These are phyloP conservation scores for Drosophila aff. DNA, from an alignment of 1,140 invertebrate genomes.

Conservation along the genomic window DNA sequence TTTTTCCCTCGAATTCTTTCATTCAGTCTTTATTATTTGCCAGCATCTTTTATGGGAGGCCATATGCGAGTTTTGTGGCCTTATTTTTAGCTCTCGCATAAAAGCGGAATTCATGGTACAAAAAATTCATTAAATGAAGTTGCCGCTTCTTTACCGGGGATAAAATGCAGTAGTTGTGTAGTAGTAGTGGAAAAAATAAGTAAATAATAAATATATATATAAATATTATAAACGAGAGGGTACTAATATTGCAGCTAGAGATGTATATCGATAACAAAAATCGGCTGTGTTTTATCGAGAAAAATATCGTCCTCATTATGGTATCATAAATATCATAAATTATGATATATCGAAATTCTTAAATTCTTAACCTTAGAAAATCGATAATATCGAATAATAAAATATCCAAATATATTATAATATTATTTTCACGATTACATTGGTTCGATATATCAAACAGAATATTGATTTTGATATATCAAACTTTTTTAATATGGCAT, in stretches of 20 bases:
- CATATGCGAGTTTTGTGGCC: constrained; percentile 28
- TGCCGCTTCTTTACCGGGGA: not conserved
- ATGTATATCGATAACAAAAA: not conserved
- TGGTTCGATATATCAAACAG: not conserved
- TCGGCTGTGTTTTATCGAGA: not conserved
- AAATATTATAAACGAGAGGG: not conserved
- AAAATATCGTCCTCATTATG: not conserved
- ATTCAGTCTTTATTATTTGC: constrained; percentile 37
- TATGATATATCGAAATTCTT: not conserved
- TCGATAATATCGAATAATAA: not conserved
- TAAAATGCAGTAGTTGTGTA: not conserved
- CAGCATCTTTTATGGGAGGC: constrained; percentile 26
- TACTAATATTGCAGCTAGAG: not conserved
- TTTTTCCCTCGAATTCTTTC: constrained; percentile 18
- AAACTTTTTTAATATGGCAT: not conserved
- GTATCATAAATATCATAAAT: not conserved
- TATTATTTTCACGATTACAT: not conserved
- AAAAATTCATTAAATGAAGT: constrained; percentile 23
- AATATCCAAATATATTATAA: too few relatives aligned
- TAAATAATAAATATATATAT: not conserved
- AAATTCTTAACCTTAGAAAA: not conserved
- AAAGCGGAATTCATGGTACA: constrained; percentile 2
- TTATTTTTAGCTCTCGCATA: constrained; percentile 27
- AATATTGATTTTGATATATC: not conserved
- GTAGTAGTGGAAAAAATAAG: not conserved